Evolutionary conservation across 2,113 vertebrate species (phyloP).

Genomic region (Crypturellus undulatus): DNA sequence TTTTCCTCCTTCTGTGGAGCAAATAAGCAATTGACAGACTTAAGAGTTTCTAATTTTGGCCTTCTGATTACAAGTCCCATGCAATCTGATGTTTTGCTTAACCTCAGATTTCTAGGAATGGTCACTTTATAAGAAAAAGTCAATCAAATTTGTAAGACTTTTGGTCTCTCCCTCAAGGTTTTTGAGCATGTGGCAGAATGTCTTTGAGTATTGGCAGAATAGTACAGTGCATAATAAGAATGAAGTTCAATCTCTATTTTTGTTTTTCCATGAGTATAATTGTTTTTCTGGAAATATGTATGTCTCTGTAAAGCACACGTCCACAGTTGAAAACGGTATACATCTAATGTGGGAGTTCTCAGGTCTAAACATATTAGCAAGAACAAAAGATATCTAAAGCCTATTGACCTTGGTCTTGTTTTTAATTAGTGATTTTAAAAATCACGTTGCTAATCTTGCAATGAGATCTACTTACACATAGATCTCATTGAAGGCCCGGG

Average conservation of each 20-base stretch:
- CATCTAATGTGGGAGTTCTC: not conserved
- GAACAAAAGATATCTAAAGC: not conserved
- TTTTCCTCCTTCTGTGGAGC: not conserved
- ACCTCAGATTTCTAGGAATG: not conserved
- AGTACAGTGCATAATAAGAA: not conserved
- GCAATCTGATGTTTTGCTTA: not conserved
- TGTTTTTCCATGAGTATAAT: not conserved
- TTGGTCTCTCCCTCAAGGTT: not conserved
- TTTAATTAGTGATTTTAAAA: conserved; percentile 10
- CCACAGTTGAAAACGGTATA: not conserved
- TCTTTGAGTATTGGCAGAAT: not conserved
- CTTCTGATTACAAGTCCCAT: not conserved
- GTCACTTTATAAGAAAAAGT: conserved; percentile 4
- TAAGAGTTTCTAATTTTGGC: conserved; percentile 13
- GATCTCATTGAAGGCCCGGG: not conserved
- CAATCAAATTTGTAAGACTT: not conserved
- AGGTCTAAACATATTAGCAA: not conserved
- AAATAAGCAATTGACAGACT: not conserved
- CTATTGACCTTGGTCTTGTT: not conserved
- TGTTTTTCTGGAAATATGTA: not conserved
- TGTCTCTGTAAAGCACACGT: not conserved
- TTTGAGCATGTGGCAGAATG: not conserved
- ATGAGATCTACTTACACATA: not conserved
- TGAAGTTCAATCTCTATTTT: conserved; percentile 1
- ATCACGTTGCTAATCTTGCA: not conserved